Base-by-base conservation (phyloP, 2,113 vertebrate species). In the Chlamydotis undulata region DNA sequence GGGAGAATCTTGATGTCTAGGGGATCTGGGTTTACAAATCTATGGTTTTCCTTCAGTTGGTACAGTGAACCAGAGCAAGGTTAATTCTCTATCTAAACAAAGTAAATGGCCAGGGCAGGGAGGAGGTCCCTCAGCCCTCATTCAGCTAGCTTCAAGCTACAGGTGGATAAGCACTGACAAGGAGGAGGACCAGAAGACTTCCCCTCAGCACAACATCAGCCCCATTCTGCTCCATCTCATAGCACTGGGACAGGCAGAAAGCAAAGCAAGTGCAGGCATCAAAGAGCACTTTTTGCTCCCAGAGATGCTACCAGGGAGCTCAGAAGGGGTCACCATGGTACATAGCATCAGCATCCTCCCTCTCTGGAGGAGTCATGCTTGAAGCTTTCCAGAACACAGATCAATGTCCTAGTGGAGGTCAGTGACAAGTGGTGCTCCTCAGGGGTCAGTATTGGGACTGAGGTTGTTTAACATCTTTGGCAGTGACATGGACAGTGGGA, bases 291-390 rank as follows among this genome's bases (percentile, higher is more conserved):
- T 74, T 60, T 78, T 57, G 29, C 37, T 88, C 52, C 25, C 63
- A 63, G 23, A 26, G 6, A 16, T 74, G 24, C 19, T 67, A 37
- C 11, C 14, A 68, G 21, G 28, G 41, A 37, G 4, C 43, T 76
- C 59, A 93, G 57, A 47, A 55, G 37, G 16, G 12, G 6, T 35
- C 37, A 35, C 37, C 19, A 7, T 39, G 35, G 39, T 61, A 53
- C 19, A 12, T 10, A 28, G 21, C 61, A 79, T 75, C 70, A 79
- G 21, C 65, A 79, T 75, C 24, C 19, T 91, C 39, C 28, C 13
- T 19, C 17, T 68, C 35, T 14, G 6, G 10, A 29, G 33, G 25
- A 61, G 23, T 19, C 52, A 23, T 0, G 0, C 41, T 43, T 23
- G 65, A 43, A 9, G 19, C 24, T 26, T 70, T 43, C 18, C 25